Conservation (phyloP, 2,113 vertebrate genomes). For the Athene cunicularia region DNA sequence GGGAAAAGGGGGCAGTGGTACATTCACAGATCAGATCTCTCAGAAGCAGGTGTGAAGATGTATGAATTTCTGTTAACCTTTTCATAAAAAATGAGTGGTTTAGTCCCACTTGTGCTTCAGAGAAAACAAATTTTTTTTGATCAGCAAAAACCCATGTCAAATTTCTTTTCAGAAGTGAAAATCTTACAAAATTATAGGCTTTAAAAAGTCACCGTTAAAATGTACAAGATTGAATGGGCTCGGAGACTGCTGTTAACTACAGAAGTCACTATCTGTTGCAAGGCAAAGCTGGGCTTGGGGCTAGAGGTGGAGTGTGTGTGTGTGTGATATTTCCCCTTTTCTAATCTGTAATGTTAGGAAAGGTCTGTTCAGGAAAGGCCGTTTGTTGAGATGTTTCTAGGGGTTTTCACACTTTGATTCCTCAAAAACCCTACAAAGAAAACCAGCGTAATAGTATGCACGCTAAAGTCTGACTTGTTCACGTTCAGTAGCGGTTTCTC, state of each 20-base stretch:
- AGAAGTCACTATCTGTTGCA: accelerated
- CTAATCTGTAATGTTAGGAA: neutral
- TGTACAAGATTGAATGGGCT: neutral
- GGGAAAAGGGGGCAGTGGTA: neutral
- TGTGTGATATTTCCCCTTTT: neutral
- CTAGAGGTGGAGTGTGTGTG: neutral
- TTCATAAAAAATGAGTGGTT: neutral
- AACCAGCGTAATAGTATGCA: neutral
- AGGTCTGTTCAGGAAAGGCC: neutral
- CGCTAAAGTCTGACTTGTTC: neutral
- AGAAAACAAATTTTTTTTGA: neutral
- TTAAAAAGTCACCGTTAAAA: neutral
- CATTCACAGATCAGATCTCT: neutral
- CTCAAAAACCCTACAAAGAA: neutral
- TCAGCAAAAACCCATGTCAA: neutral
- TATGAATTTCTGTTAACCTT: neutral
- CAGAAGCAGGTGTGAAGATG: neutral
- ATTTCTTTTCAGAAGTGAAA: neutral
- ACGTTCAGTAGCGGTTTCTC: neutral
- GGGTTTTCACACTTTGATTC: neutral
- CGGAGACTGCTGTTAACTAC: neutral
- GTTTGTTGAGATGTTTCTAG: neutral
- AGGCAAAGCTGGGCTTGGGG: neutral
- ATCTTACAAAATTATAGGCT: neutral
- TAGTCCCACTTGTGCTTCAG: neutral